These are phyloP conservation scores for Teleopsis dalmanni DNA, from an alignment of 1,140 invertebrate genomes.

Conservation along the genomic window DNA sequence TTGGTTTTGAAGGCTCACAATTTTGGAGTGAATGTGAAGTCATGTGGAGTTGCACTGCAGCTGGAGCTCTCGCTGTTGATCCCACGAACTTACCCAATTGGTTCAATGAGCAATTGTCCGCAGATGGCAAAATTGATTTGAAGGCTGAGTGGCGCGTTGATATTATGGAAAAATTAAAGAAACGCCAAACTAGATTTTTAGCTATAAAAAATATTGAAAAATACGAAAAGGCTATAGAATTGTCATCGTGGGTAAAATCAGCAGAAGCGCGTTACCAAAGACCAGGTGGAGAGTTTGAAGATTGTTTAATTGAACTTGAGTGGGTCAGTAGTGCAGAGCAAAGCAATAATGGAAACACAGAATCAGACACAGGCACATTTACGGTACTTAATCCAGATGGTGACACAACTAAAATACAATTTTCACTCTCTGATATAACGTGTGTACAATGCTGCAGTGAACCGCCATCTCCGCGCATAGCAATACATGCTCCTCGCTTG, in stretches of 20 bases:
- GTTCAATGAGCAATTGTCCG: conserved; percentile 50
- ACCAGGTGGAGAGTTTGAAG: conserved; percentile 54
- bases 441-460: conserved; percentile 69
- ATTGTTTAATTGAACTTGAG: conserved; percentile 73
- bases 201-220: conserved; percentile 48
- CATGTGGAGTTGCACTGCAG: conserved; percentile 68
- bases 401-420: conserved; percentile 59
- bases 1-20: conserved; percentile 36
- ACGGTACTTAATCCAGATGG: conserved; percentile 69
- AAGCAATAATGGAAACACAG: conserved; percentile 40
- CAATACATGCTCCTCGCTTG: conserved; percentile 61
- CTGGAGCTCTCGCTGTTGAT: conserved; percentile 69
- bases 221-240: conserved; percentile 70
- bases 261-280: conserved; percentile 64
- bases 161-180: conserved; percentile 63
- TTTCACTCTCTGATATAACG: conserved; percentile 54
- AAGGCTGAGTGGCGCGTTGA: conserved; percentile 65
- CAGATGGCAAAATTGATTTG: conserved; percentile 54
- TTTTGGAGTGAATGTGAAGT: conserved; percentile 71
- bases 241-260: conserved; percentile 74
- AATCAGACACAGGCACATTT: conserved; percentile 62
- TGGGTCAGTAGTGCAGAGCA: conserved; percentile 55
- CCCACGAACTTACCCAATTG: conserved; percentile 64
- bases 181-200: conserved; percentile 42
- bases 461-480: conserved; percentile 63